Conservation (phyloP, 2,113 vertebrate genomes). For the Pachypanchax playfairii region DNA sequence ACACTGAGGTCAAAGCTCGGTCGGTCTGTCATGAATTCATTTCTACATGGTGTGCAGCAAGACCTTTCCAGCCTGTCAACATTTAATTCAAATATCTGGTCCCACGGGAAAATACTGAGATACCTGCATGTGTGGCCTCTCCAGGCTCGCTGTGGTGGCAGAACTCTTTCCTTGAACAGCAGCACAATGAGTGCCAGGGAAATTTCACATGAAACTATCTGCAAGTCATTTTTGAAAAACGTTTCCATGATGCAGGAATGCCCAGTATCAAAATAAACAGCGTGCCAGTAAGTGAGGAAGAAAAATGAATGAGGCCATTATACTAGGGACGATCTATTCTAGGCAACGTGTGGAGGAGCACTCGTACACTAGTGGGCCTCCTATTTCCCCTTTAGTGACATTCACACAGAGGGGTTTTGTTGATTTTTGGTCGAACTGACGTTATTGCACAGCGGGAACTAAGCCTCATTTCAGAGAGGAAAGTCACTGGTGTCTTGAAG, state of each 20-base stretch:
- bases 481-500: conserved; percentile 51
- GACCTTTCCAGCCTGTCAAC: conserved; percentile 38
- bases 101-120: conserved; percentile 21
- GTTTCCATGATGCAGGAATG: conserved; percentile 22
- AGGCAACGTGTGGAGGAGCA: conserved; percentile 43
- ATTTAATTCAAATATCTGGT: conserved; percentile 24
- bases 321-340: conserved; percentile 46
- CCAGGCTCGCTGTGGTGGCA: conserved; percentile 28
- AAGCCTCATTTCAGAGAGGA: conserved; percentile 58
- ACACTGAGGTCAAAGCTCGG: conserved; percentile 5
- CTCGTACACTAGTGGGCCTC: conserved; percentile 20
- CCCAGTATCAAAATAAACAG: conserved; percentile 30
- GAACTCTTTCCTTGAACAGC: conserved; percentile 30
- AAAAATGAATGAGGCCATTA: conserved; percentile 59
- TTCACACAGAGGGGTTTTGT: conserved; percentile 54
- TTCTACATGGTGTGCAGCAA: conserved; percentile 11
- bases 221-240: conserved; percentile 39
- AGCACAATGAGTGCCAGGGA: conserved; percentile 33
- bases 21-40: conserved; percentile 16
- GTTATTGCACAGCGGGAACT: conserved; percentile 52
- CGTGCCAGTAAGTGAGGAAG: conserved; percentile 18
- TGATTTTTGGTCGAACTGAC: conserved; percentile 63
- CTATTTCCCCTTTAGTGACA: conserved; percentile 44
- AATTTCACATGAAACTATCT: conserved; percentile 42
- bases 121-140: conserved; percentile 10